Conservation (phyloP, 64 coral and sea anemone genomes). For the Dendrophyllia cribrosa region DNA sequence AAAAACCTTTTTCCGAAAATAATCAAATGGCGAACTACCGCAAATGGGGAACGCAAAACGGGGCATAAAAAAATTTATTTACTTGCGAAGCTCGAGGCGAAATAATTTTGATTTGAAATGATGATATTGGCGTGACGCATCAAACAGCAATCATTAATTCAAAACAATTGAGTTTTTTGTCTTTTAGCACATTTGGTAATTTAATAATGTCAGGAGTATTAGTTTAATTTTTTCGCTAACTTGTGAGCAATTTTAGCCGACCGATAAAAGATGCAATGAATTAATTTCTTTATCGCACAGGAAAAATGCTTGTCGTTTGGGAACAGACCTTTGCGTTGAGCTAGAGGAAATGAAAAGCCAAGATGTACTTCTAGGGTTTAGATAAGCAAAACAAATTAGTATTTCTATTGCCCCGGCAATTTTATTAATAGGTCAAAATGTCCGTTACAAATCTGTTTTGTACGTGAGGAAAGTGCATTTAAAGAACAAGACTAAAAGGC, state of each 20-base stretch:
- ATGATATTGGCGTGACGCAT: not conserved
- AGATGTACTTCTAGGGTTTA: not conserved
- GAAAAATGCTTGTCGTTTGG: not conserved
- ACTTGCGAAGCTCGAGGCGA: not conserved
- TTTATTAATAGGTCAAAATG: not conserved
- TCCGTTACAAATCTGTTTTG: not conserved
- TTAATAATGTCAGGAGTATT: not conserved
- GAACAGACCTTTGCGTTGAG: not conserved
- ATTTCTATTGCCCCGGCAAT: not conserved
- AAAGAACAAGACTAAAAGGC: no score
- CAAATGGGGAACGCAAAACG: not conserved
- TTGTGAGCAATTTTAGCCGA: not conserved
- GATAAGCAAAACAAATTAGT: not conserved
- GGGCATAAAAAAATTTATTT: not conserved
- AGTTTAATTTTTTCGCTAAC: not conserved
- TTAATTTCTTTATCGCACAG: not conserved
- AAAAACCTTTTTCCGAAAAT: not conserved
- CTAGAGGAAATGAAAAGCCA: not conserved
- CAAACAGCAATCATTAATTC: not conserved
- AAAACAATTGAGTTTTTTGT: not conserved
- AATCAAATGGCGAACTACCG: not conserved
- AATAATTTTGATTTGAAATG: not conserved
- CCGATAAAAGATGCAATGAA: not conserved
- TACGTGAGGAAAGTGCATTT: not conserved
- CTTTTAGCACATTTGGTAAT: slow-evolving; percentile 10